Evolutionary conservation across 2,797 vertebrate species (phyloP), one percentile per base, ranked within the genome.

Genomic region (Morelia viridis): DNA sequence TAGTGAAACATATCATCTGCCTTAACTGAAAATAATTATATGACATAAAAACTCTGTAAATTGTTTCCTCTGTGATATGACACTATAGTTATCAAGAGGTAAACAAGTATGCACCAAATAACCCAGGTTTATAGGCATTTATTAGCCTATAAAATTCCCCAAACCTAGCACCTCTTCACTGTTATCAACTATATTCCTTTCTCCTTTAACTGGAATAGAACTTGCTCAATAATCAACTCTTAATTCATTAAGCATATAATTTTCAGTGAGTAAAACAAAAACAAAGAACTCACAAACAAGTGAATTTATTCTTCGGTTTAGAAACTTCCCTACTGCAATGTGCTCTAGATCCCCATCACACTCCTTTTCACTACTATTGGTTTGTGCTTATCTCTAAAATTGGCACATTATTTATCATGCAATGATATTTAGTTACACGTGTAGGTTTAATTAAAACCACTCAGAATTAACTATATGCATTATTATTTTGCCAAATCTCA

Each of bases 401-500:
- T 88, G 50, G 60, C 28, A 68, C 50, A 58, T 89, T 89, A 92
- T 85, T 89, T 89, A 92, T 50, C 87, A 62, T 26, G 15, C 76
- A 85, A 1, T 84, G 31, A 85, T 61, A 92, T 68, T 85, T 84
- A 89, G n/a, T 31, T 46, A 92, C 85, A 65, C 24, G 26, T 84
- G 31, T 56, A 84, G 41, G 26, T 89, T 65, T 85, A 92, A 85
- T 84, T 92, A 89, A 92, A 65, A 17, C 12, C 61, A 85, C 31
- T 92, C 31, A 68, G 15, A 89, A 89, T 65, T 53, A 85, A 89
- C 31, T 35, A 57, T 41, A 65, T 85, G 61, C 76, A 65, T 92
- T 89, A 89, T 85, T 58, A 88, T 53, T 89, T 92, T 65, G 56
- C 31, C 64, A 65, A 89, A 65, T 89, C 71, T 62, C 19, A 35